Evolutionary conservation across 2,797 vertebrate genomes (phyloP).

Genomic region (Spinibarbus caldwelli): DNA sequence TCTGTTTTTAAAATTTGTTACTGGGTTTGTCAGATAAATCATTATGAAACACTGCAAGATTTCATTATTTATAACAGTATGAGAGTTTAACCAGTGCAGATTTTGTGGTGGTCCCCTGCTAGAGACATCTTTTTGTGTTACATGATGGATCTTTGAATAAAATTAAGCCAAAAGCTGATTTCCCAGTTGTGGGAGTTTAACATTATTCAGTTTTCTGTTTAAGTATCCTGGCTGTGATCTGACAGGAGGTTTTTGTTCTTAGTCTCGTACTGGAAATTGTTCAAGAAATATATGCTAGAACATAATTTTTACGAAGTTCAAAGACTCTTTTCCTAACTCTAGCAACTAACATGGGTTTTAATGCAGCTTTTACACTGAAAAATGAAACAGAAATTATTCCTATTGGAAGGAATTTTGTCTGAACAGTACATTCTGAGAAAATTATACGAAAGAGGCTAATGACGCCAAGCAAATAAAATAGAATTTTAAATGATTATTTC

Average conservation of each 20-base stretch:
- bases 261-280: background rate
- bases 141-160: background rate
- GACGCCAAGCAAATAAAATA: background rate
- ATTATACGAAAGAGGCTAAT: background rate
- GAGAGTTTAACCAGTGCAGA: background rate
- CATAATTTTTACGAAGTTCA: background rate
- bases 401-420: background rate
- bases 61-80: background rate
- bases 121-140: background rate
- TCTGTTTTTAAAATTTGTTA: background rate
- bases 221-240: background rate
- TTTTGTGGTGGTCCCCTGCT: background rate
- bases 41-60: background rate
- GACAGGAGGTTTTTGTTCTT: background rate
- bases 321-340: background rate
- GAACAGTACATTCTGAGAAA: background rate
- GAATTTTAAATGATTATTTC: background rate
- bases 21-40: background rate
- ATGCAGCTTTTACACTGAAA: too few relatives aligned
- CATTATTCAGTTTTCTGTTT: background rate
- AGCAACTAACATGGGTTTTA: conserved; percentile 1
- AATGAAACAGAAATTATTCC: background rate
- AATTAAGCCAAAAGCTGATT: conserved; percentile 2
- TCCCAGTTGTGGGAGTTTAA: conserved; percentile 21
- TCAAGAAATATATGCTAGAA: background rate